phyloP scores from a whole-genome alignment of 2,797 vertebrate species.

The Parauchenoglanis punctatus region DNA sequence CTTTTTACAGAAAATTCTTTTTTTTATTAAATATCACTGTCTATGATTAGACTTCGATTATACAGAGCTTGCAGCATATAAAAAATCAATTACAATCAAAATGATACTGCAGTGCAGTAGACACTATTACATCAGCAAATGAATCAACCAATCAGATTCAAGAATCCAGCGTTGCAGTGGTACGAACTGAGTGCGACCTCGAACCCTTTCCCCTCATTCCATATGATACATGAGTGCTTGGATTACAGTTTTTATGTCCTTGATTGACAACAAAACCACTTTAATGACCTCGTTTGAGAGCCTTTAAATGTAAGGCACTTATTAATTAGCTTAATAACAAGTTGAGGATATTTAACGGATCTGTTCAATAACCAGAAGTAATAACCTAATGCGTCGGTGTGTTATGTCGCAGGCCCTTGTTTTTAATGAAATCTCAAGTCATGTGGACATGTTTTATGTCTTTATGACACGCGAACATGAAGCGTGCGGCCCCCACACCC shows the following conservation, averaged over 20 bases:
- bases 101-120: neutral
- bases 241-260: neutral
- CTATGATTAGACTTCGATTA: neutral
- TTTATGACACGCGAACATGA: slow-evolving; percentile 62
- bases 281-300: neutral
- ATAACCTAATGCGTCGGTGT: neutral
- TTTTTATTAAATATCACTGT: neutral
- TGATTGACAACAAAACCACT: slow-evolving; percentile 1
- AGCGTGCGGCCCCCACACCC: slow-evolving; percentile 61
- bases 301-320: neutral
- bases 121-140: neutral
- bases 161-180: neutral
- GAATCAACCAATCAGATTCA: neutral
- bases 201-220: neutral
- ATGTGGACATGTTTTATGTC: slow-evolving; percentile 69
- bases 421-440: slow-evolving; percentile 11
- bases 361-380: slow-evolving; percentile 60
- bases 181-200: neutral
- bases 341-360: neutral
- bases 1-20: neutral
- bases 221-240: neutral
- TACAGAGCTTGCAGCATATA: neutral
- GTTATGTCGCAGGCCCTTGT: neutral
- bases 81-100: neutral
- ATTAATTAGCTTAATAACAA: slow-evolving; percentile 32